Evolutionary conservation across 2,888 invertebrate genomes (phyloP).

Genomic region (Chaetoderma sp.): DNA sequence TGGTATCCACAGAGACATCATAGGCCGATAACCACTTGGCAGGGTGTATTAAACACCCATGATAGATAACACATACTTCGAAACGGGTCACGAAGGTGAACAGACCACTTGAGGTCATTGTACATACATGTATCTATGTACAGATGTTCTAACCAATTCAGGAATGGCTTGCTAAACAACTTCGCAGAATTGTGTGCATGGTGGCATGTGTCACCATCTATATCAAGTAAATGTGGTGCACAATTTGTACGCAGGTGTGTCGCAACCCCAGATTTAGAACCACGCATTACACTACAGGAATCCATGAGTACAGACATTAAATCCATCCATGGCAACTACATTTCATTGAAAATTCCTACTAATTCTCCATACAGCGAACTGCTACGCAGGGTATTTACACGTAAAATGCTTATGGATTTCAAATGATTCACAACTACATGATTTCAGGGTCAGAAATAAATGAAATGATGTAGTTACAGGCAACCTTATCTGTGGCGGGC

Average conservation of each 20-base stretch:
- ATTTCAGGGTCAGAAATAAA: no score
- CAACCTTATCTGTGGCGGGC: no score
- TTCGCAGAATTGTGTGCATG: constrained; percentile 46
- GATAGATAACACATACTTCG: constrained; percentile 29
- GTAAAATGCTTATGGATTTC: constrained; percentile 18
- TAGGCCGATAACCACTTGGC: constrained; percentile 42
- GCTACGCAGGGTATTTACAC: no score
- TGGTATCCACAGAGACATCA: no score
- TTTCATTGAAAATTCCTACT: no score
- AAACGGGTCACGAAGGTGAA: constrained; percentile 32
- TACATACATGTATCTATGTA: constrained; percentile 34
- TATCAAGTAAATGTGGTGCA: constrained; percentile 42
- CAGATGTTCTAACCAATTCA: constrained; percentile 30
- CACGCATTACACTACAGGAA: constrained; percentile 43
- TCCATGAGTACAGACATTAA: constrained; percentile 42
- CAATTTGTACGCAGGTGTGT: constrained; percentile 24
- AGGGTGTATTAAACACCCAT: constrained; percentile 31
- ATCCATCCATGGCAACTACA: constrained; percentile 46
- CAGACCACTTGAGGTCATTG: constrained; percentile 42
- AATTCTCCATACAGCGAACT: no score
- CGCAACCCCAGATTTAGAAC: constrained; percentile 41
- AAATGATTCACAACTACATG: constrained; percentile 33
- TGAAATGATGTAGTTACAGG: no score
- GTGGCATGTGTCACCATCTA: no score
- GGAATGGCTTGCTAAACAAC: constrained; percentile 38